Base-by-base conservation (phyloP, 2,888 invertebrate species). In the Scotopteryx bipunctaria region DNA sequence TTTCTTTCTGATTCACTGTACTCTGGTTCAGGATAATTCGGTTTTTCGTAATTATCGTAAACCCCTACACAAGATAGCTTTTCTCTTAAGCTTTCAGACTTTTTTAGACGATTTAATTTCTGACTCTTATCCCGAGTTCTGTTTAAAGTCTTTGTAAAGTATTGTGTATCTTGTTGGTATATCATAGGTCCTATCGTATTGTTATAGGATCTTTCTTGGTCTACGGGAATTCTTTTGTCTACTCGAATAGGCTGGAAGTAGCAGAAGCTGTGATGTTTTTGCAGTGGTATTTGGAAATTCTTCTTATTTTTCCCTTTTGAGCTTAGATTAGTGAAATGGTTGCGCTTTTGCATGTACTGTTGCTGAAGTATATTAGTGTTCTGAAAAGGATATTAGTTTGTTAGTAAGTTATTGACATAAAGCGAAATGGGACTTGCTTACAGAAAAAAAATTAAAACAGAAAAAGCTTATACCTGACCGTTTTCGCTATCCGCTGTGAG, bases 181-280 rank as follows among this genome's bases (percentile, higher is more conserved):
- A 91, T 87, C 42, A 90, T 50, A 21, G 91, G 88, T 25, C 91
- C 88, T 72, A 91, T 83, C 9, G 89, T 84, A 50, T 90, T 90
- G 42, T 91, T 86, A 47, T 86, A 88, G 0, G 86, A 75, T 54
- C 83, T 76, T 44, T 88, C 88, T 63, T 87, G 86, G 55, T 90
- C 89, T 51, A 86, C 84, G 1, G 86, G 83, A 15, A 87, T 82
- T 63, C 93, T 89, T 63, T 93, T 92, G 66, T 93, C 93, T 66
- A 90, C 86, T 72, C 92, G 91, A 61, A 93, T 93, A 3, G 93
- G 93, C 83, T 93, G 93, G 64, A 93, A 93, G 66, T 93, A 93
- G 69, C 93, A 93, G 71, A 93, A 93, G 73, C 93, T 93, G 77
- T 93, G 93, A 66, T 93, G 92, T 73, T 93, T 93, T 74, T 93